Evolutionary conservation across 1,140 invertebrate genomes (phyloP), one percentile per base, ranked within the genome.

Genomic region (Oncopodura yosiiana): DNA sequence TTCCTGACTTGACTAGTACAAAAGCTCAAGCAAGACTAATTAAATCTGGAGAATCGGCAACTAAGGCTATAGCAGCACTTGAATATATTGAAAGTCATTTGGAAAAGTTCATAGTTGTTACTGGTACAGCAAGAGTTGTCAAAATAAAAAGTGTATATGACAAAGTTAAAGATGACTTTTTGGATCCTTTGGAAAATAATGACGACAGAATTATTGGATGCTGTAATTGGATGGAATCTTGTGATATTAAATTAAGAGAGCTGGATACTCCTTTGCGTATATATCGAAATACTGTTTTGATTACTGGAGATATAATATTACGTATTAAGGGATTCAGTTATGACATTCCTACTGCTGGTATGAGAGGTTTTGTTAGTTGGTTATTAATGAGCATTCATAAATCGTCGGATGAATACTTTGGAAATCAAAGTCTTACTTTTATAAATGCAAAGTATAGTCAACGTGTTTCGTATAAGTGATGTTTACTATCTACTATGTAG

Each of bases 171-270:
- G 57, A 63, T 34, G 51, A 60, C 14, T 43, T 49, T 16, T 63
- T 43, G 24, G 53, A 63, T 34, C 23, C 23, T 1, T 21, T 21
- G 1, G 16, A 19, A 4, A 34, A 21, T 1, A 63, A 63, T 30
- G 61, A 63, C 30, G 57, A 60, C 1, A 23, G 58, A 11, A 63
- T 63, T 23, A n/a, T 63, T 3, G 54, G 51, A 9, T 18, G 54
- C 12, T 60, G 57, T 34, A 3, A 27, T 11, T 50, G 48, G 14
- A 3, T 63, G n/a, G 61, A 63, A 26, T 32, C 8, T 5, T 27
- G 29, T 1, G 51, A 60, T 32, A 3, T 2, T 0, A 11, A 37
- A 2, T 12, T 29, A 1, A 8, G 61, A 21, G n/a, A 2, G 5
- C 9, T 26, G 36, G 61, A 60, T 21, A 26, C 26, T 27, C 53